These are phyloP conservation scores for Acronicta aceris DNA, from an alignment of 2,888 invertebrate genomes.

Conservation along the genomic window DNA sequence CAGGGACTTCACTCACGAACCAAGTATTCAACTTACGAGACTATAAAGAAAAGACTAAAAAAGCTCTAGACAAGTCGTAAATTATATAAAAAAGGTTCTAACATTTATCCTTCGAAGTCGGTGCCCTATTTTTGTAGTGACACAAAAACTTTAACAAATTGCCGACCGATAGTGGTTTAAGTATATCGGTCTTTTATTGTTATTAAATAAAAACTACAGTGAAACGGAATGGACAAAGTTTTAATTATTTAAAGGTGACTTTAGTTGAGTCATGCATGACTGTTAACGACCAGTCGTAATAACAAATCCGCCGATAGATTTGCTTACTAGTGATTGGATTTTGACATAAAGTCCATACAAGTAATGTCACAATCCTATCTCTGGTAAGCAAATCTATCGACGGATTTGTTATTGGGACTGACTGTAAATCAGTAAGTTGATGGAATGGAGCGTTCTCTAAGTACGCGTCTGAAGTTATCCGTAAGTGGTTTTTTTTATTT, in stretches of 20 bases:
- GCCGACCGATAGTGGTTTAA: slow-evolving; percentile 29
- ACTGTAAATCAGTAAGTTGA: slow-evolving; percentile 27
- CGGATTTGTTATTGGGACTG: too few relatives aligned
- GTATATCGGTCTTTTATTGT: slow-evolving; percentile 37
- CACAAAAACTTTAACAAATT: slow-evolving; percentile 46
- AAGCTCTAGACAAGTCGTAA: slow-evolving; percentile 54
- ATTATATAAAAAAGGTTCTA: slow-evolving; percentile 52
- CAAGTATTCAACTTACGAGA: slow-evolving; percentile 42
- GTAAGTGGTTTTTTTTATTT: too few relatives aligned
- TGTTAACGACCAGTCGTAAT: too few relatives aligned
- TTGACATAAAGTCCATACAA: too few relatives aligned
- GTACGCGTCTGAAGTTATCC: too few relatives aligned
- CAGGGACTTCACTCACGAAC: slow-evolving; percentile 51
- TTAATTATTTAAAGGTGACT: slow-evolving; percentile 37
- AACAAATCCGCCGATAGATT: too few relatives aligned
- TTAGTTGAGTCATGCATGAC: slow-evolving; percentile 45
- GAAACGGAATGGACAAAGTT: slow-evolving; percentile 37
- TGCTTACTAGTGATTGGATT: too few relatives aligned
- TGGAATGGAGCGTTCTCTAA: slow-evolving; percentile 8
- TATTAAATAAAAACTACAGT: slow-evolving; percentile 34
- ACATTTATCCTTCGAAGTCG: slow-evolving; percentile 48
- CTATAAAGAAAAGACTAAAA: slow-evolving; percentile 32
- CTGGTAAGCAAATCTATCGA: too few relatives aligned
- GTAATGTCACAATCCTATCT: too few relatives aligned
- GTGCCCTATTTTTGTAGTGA: slow-evolving; percentile 36